Conservation (phyloP, 2,113 vertebrate species). For the Syngnathus scovelli region DNA sequence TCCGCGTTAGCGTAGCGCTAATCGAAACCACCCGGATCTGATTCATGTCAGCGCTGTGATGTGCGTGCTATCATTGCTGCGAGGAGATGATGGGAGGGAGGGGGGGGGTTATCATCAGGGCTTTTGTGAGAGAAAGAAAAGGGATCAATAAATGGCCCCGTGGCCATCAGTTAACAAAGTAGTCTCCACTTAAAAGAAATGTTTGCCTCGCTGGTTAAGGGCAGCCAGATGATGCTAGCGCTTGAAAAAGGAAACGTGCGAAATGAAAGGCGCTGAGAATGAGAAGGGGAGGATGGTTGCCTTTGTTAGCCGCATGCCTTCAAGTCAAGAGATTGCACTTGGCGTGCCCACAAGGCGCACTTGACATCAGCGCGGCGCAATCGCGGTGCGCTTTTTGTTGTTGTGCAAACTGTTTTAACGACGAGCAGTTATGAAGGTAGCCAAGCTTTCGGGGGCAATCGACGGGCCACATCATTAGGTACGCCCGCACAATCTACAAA, state of each 20-base stretch:
- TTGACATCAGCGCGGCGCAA: slow-evolving; percentile 35
- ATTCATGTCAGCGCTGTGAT: slow-evolving; percentile 65
- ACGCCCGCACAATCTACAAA: not conserved
- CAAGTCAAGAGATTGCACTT: slow-evolving; percentile 53
- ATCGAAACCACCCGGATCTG: slow-evolving; percentile 65
- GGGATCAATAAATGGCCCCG: slow-evolving; percentile 73
- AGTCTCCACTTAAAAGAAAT: slow-evolving; percentile 67
- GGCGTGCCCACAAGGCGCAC: slow-evolving; percentile 61
- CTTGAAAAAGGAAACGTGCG: slow-evolving; percentile 64
- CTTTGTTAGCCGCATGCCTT: slow-evolving; percentile 61
- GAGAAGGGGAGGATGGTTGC: slow-evolving; percentile 43
- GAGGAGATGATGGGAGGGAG: slow-evolving; percentile 27
- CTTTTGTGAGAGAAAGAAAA: slow-evolving; percentile 56
- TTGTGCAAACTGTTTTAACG: slow-evolving; percentile 29
- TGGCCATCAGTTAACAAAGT: slow-evolving; percentile 76
- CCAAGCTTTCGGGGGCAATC: not conserved
- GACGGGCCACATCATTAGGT: not conserved
- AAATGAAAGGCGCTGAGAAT: slow-evolving; percentile 61
- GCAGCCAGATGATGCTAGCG: slow-evolving; percentile 66
- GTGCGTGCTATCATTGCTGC: slow-evolving; percentile 64
- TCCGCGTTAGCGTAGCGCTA: slow-evolving; percentile 62
- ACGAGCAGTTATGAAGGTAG: slow-evolving; percentile 22
- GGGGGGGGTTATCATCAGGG: slow-evolving; percentile 59
- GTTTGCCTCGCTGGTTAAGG: slow-evolving; percentile 68
- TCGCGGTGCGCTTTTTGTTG: not conserved